A percentile compares a stretch with the other conserved stretches of the same genome.
Conservation (phyloP, 1,140 invertebrate species). For the Orius insidiosus region DNA sequence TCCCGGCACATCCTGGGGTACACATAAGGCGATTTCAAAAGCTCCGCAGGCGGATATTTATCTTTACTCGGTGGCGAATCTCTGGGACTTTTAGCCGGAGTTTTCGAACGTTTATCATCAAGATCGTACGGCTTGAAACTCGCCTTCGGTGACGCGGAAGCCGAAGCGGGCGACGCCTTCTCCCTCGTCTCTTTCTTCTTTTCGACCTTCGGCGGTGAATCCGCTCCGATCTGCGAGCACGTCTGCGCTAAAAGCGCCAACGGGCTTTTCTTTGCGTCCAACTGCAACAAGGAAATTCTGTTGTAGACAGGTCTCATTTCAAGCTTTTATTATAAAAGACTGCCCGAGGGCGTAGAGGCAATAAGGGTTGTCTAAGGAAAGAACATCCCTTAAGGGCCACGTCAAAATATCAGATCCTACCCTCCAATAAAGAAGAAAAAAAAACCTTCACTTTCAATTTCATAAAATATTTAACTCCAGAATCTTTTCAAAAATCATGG, state of each 20-base stretch:
- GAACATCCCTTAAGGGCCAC: conserved; percentile 8
- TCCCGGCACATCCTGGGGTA: conserved; percentile 87
- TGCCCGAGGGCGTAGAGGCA: conserved; percentile 1
- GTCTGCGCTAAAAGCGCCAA: conserved; percentile 93
- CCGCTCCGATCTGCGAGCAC: conserved; percentile 93
- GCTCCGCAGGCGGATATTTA: conserved; percentile 17
- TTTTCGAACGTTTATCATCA: conserved; percentile 24
- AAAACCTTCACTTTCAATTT: too few species aligned
- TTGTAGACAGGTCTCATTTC: conserved; percentile 7
- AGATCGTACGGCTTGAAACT: conserved; percentile 73
- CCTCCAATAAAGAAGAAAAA: not conserved
- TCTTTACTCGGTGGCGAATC: conserved; percentile 15
- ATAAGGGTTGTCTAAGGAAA: conserved; percentile 5
- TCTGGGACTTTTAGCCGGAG: conserved; percentile 31
- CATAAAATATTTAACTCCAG: too few species aligned
- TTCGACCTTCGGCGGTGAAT: conserved; percentile 60
- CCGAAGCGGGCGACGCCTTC: conserved; percentile 15
- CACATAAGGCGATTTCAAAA: conserved; percentile 41
- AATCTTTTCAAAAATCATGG: too few species aligned
- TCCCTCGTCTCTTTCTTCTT: conserved; percentile 26
- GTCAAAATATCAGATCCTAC: conserved; percentile 5
- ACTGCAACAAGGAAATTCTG: conserved; percentile 44
- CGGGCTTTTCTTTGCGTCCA: conserved; percentile 96
- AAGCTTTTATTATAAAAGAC: conserved; percentile 1
- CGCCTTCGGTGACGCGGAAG: conserved; percentile 30